phyloP scores from a whole-genome alignment of 2,888 invertebrate species.

The Melanostoma scalare region DNA sequence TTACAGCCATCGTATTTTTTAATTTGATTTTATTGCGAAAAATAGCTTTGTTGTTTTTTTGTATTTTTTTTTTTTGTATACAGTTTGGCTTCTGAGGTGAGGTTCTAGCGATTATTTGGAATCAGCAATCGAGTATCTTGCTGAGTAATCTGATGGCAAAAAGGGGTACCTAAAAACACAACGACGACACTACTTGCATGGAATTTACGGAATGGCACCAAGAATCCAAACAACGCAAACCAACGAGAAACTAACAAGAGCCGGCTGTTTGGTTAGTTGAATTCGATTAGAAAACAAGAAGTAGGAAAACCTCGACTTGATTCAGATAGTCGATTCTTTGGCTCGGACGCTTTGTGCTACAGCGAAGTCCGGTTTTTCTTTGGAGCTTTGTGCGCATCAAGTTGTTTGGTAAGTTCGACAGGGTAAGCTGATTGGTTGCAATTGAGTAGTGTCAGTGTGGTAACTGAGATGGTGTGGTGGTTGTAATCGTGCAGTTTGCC shows the following conservation, averaged over 20 bases:
- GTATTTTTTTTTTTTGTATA: slow-evolving; percentile 33
- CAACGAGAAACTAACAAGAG: slow-evolving; percentile 53
- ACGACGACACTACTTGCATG: slow-evolving; percentile 77
- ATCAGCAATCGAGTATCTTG: slow-evolving; percentile 25
- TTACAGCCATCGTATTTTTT: slow-evolving; percentile 69
- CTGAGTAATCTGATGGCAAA: slow-evolving; percentile 52
- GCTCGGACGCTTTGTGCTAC: slow-evolving; percentile 20
- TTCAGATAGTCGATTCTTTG: slow-evolving; percentile 36
- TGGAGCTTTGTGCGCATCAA: slow-evolving; percentile 56
- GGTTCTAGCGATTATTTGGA: slow-evolving; percentile 29
- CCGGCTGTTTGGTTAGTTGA: slow-evolving; percentile 51
- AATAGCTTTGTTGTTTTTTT: slow-evolving; percentile 57
- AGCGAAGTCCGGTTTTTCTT: slow-evolving; percentile 51
- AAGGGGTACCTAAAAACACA: slow-evolving; percentile 51
- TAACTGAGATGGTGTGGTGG: slow-evolving; percentile 15
- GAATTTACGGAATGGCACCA: slow-evolving; percentile 98
- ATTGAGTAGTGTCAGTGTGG: neutral
- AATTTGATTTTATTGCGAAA: slow-evolving; percentile 72
- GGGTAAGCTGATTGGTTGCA: slow-evolving; percentile 59
- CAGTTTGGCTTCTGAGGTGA: slow-evolving; percentile 38
- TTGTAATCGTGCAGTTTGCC: slow-evolving; percentile 31
- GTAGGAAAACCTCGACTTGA: slow-evolving; percentile 35
- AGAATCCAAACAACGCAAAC: slow-evolving; percentile 96
- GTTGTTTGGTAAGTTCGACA: slow-evolving; percentile 59
- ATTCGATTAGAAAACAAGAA: slow-evolving; percentile 43